A percentile compares a stretch with the other conserved stretches of the same genome.
Evolutionary conservation across 2,888 invertebrate genomes (phyloP).

Genomic region (Agrilus mali): DNA sequence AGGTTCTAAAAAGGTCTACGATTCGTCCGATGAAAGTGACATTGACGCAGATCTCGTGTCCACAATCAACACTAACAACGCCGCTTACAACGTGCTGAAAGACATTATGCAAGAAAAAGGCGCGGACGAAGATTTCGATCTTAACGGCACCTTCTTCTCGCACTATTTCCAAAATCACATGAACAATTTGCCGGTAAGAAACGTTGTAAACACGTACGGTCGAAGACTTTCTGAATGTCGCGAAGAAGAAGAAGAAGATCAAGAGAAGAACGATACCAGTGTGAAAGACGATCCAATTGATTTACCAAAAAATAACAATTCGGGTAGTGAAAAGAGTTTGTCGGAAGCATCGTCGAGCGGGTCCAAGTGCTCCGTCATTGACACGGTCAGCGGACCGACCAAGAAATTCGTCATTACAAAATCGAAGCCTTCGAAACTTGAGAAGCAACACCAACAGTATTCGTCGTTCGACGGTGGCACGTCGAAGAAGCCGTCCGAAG

Average conservation of each 20-base stretch:
- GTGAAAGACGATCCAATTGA: conserved; percentile 20
- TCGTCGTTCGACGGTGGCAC: conserved; percentile 12
- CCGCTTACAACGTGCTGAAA: conserved; percentile 53
- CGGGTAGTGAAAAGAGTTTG: conserved; percentile 33
- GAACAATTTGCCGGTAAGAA: conserved; percentile 53
- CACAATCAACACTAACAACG: conserved; percentile 55
- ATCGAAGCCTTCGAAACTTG: conserved; percentile 24
- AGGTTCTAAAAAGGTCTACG: too few relatives aligned
- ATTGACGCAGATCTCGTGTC: conserved; percentile 52
- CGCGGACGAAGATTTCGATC: conserved; percentile 35
- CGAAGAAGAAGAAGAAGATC: conserved; percentile 72
- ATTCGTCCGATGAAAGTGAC: conserved; percentile 37
- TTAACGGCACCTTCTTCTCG: conserved; percentile 52
- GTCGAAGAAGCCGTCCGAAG: conserved; percentile 33
- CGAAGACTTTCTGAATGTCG: conserved; percentile 68
- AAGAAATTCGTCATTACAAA: conserved; percentile 44
- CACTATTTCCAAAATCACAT: conserved; percentile 64
- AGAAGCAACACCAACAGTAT: conserved; percentile 1
- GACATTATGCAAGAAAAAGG: conserved; percentile 50
- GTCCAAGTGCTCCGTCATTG: conserved; percentile 33
- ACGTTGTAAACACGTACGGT: conserved; percentile 38
- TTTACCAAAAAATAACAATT: conserved; percentile 9
- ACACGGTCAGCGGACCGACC: conserved; percentile 34
- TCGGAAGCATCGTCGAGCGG: conserved; percentile 31
- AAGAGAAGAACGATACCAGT: conserved; percentile 24